A percentile compares a stretch with the other conserved stretches of the same genome.
Conservation (phyloP, 2,888 invertebrate genomes). For the Thecocarcelia acutangulata region DNA sequence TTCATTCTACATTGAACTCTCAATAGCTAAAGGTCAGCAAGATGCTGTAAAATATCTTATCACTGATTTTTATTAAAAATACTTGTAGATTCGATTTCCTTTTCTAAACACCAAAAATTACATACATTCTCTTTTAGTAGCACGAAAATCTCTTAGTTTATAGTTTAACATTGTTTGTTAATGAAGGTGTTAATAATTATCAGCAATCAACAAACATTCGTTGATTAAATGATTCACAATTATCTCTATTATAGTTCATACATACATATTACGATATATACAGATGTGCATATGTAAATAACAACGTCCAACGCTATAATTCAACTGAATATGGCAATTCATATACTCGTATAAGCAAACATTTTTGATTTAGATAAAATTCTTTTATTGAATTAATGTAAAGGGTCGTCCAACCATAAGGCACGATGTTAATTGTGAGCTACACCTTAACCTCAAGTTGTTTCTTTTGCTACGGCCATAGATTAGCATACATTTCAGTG, state of each 20-base stretch:
- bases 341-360: no score
- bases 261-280: no score
- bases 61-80: neutral
- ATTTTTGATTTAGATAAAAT: no score
- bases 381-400: no score
- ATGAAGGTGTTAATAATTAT: constrained; percentile 26
- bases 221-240: constrained; percentile 16
- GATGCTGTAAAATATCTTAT: no score
- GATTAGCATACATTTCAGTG: no score
- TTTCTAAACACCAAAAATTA: neutral
- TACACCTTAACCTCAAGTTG: no score
- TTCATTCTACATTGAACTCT: constrained; percentile 1
- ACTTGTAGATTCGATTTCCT: neutral
- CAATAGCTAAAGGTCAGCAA: neutral
- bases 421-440: no score
- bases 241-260: constrained; percentile 8
- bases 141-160: neutral
- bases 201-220: constrained; percentile 24
- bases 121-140: neutral
- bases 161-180: constrained; percentile 24
- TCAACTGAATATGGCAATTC: no score
- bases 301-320: neutral
- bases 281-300: no score
- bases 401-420: no score
- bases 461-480: no score